A percentile compares a stretch with the other conserved stretches of the same genome.
These are phyloP conservation scores for Amblyraja radiata DNA, from an alignment of 2,797 vertebrate species.

Conservation along the genomic window DNA sequence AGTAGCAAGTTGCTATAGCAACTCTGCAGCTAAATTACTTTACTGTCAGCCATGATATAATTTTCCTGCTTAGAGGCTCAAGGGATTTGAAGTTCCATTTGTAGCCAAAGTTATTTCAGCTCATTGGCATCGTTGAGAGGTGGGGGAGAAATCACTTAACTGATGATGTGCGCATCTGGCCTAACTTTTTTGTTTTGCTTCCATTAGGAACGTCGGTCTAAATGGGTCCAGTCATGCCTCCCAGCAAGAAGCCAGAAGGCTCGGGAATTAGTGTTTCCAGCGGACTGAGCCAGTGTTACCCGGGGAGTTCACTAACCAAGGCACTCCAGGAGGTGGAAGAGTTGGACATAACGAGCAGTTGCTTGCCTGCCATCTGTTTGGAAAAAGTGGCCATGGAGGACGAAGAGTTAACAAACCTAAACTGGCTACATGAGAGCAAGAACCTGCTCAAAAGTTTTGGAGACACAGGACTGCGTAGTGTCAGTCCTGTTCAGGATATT, in stretches of 20 bases:
- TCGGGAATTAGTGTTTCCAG: slow-evolving; percentile 85
- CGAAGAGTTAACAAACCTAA: slow-evolving; percentile 81
- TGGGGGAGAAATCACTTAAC: neutral
- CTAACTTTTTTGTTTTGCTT: slow-evolving; percentile 35
- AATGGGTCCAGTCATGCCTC: slow-evolving; percentile 98
- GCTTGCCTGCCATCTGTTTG: slow-evolving; percentile 61
- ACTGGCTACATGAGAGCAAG: slow-evolving; percentile 83
- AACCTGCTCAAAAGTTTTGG: slow-evolving; percentile 85
- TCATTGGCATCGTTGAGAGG: slow-evolving; percentile 41
- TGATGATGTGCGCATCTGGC: slow-evolving; percentile 30
- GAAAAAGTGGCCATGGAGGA: slow-evolving; percentile 76
- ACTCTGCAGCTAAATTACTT: slow-evolving; percentile 94
- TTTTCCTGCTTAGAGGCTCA: slow-evolving; percentile 80
- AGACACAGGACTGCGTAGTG: slow-evolving; percentile 73
- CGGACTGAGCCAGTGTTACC: slow-evolving; percentile 78
- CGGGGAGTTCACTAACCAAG: slow-evolving; percentile 65
- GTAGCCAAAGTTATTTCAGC: slow-evolving; percentile 56
- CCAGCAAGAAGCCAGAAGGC: slow-evolving; percentile 95
- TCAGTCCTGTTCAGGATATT: slow-evolving; percentile 74
- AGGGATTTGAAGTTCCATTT: slow-evolving; percentile 64
- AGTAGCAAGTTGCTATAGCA: slow-evolving; percentile 94
- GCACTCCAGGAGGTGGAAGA: slow-evolving; percentile 73
- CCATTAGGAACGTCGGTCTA: slow-evolving; percentile 70
- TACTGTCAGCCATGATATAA: slow-evolving; percentile 91
- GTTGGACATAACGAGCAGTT: slow-evolving; percentile 61